Conservation (phyloP, 2,797 vertebrate species). For the Acanthornis magna region DNA sequence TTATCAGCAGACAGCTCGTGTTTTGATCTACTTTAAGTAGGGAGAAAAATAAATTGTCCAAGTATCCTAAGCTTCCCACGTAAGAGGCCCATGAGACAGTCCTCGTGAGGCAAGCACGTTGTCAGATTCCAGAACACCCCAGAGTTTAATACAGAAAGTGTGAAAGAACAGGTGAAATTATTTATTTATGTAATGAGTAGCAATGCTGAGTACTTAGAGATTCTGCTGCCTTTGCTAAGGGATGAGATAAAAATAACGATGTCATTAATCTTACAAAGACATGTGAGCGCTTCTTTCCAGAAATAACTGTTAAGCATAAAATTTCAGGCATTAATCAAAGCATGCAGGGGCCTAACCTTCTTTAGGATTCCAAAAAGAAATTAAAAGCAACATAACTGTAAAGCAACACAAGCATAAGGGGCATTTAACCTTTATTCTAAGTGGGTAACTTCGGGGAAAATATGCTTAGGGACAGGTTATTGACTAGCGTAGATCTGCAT, state of each 20-base stretch:
- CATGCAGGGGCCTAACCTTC: background rate
- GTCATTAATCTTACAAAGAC: constrained; percentile 26
- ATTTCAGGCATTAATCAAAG: constrained; percentile 38
- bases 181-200: constrained; percentile 23
- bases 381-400: background rate
- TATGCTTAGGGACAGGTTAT: background rate
- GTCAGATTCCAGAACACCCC: background rate
- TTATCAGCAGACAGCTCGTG: background rate
- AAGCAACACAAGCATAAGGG: background rate
- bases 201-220: background rate
- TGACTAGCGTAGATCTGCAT: background rate
- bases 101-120: background rate
- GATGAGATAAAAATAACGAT: constrained; percentile 38
- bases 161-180: constrained; percentile 31
- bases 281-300: constrained; percentile 7
- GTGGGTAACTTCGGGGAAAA: background rate
- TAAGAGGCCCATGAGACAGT: background rate
- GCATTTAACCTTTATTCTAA: background rate
- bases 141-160: background rate
- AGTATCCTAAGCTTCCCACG: background rate
- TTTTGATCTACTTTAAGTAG: background rate
- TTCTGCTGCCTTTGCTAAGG: constrained; percentile 20
- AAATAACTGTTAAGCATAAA: constrained; percentile 46
- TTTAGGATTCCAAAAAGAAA: background rate
- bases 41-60: background rate